Evolutionary conservation across 2,888 invertebrate genomes (phyloP), one percentile per base, ranked within the genome.

Genomic region (Phyllotreta striolata): DNA sequence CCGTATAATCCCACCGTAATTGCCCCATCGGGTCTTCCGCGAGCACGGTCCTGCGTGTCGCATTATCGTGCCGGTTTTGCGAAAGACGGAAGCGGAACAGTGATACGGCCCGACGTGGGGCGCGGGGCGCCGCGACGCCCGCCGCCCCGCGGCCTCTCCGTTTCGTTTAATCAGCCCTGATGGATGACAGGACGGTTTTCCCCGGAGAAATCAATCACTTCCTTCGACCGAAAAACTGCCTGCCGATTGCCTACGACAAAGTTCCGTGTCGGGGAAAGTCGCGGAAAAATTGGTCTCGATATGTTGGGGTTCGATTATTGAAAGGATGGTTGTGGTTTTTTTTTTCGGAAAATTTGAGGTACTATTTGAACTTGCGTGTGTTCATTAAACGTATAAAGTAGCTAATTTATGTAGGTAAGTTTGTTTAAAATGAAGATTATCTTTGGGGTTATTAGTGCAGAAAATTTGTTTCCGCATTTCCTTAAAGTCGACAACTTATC

Each of bases 141-240:
- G 24, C 24, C 24, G 24, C 24, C 24, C 24, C 24, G n/a, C n/a
- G 24, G 38, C 52, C 52, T 39, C n/a, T 34, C 38, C 37, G 10
- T 73, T 68, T 73, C 76, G 75, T 79, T 79, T 80, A 80, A 80
- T 80, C 79, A 79, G 76, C 72, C 71, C 74, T 79, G 80, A 80
- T 79, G 78, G 79, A 78, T 79, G 72, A 76, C 74, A 74, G 77
- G 77, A 77, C 72, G 77, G 70, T 70, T 73, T 71, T 78, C 79
- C 78, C 79, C 70, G 62, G 79, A 79, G 79, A 80, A 79, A 80
- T 80, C 79, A 79, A 80, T 80, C 80, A 79, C 78, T 77, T 76
- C 74, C 72, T 72, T 70, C 74, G 68, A 75, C 74, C 74, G 77
- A 77, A 78, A 78, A 78, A 77, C 76, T 76, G 76, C 77, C 24